These are phyloP conservation scores for Aphelenchoides bicaudatus DNA, from an alignment of 2,888 invertebrate species.

Conservation along the genomic window DNA sequence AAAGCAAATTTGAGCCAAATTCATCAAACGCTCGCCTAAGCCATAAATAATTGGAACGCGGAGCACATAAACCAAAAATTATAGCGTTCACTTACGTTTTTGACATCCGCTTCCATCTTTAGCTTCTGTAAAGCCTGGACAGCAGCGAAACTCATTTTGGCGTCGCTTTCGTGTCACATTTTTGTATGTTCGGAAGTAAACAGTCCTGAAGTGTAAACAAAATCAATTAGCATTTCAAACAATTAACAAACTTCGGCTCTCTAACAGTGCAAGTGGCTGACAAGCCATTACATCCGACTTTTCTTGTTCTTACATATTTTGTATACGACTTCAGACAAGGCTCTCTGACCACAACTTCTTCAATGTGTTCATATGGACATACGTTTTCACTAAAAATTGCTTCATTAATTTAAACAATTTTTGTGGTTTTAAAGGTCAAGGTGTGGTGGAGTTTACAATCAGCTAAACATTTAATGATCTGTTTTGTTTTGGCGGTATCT, in stretches of 20 bases:
- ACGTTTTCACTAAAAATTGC: conserved; percentile 64
- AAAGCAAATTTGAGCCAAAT: not conserved
- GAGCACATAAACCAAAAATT: not conserved
- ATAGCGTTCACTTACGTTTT: conserved; percentile 60
- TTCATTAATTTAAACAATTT: not conserved
- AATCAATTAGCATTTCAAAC: conserved; percentile 6
- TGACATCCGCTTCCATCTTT: conserved; percentile 62
- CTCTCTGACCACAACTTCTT: conserved; percentile 62
- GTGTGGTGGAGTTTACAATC: too few relatives aligned
- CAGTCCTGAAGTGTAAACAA: conserved; percentile 61
- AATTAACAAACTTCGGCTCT: conserved; percentile 62
- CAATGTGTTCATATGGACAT: conserved; percentile 64
- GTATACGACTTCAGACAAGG: conserved; percentile 65
- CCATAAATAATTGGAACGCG: not conserved
- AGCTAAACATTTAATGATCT: conserved; percentile 12
- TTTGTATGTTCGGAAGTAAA: conserved; percentile 64
- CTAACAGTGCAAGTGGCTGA: conserved; percentile 64
- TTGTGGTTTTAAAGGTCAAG: not conserved
- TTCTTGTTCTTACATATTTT: conserved; percentile 64
- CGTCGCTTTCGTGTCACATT: conserved; percentile 62
- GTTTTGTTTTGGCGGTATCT: too few relatives aligned
- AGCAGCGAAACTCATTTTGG: conserved; percentile 63
- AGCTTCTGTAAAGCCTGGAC: conserved; percentile 64
- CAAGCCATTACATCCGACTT: conserved; percentile 63
- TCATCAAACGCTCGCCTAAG: not conserved